Percentiles rank a stretch among this genome's conserved stretches.
These are phyloP conservation scores for Halocynthia roretzi DNA, from an alignment of 23 tunicate species.

Conservation along the genomic window DNA sequence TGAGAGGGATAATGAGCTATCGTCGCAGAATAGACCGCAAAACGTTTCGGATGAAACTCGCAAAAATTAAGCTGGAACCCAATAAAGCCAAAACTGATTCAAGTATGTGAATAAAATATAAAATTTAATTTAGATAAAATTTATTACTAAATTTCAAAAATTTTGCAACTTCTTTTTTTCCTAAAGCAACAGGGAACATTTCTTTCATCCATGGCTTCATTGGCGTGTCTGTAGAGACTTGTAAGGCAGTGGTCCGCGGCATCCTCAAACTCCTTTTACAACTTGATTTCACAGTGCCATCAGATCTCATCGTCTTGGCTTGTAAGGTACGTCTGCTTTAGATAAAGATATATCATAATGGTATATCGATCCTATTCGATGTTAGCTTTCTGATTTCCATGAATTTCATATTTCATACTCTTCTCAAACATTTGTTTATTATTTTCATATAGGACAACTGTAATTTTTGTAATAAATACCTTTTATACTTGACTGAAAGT, in stretches of 20 bases:
- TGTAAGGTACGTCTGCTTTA: constrained; percentile 10
- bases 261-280: constrained; percentile 7
- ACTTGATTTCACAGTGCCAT: not conserved
- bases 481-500: too few species aligned
- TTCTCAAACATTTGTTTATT: too few species aligned
- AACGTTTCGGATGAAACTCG: not conserved
- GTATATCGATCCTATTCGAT: too few species aligned
- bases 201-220: not conserved
- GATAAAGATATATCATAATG: too few species aligned
- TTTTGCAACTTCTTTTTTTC: too few species aligned
- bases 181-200: not conserved
- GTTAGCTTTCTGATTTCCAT: too few species aligned
- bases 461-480: too few species aligned
- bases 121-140: not conserved
- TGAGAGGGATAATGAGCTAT: not conserved
- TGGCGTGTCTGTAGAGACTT: constrained; percentile 4
- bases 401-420: too few species aligned
- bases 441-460: too few species aligned
- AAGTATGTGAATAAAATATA: not conserved
- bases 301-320: constrained; percentile 11
- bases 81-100: not conserved
- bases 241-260: not conserved
- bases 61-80: not conserved
- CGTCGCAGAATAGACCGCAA: not conserved
- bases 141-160: too few species aligned